Conservation (phyloP, 2,888 invertebrate species). For the Agrenia bidenticulata region DNA sequence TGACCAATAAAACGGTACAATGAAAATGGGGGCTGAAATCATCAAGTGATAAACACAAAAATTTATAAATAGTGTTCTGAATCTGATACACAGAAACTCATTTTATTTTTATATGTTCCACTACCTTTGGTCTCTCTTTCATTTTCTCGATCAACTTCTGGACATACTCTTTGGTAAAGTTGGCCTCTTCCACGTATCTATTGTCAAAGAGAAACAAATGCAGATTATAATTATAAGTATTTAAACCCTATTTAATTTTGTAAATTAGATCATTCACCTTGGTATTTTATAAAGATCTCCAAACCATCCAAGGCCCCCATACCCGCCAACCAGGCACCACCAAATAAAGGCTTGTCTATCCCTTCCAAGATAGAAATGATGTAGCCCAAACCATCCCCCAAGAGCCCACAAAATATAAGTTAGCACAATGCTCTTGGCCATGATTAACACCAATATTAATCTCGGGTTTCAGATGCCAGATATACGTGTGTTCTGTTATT, state of each 20-base stretch:
- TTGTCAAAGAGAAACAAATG: neutral
- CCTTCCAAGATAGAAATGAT: constrained; percentile 85
- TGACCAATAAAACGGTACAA: constrained; percentile 74
- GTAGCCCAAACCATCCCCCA: constrained; percentile 83
- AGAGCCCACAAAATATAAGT: constrained; percentile 85
- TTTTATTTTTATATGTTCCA: constrained; percentile 4
- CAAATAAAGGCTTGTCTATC: constrained; percentile 88
- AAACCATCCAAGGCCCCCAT: constrained; percentile 81
- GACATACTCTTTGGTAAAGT: constrained; percentile 65
- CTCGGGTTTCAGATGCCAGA: too few relatives aligned
- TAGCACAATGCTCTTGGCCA: constrained; percentile 60
- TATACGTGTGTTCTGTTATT: too few relatives aligned
- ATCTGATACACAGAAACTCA: neutral
- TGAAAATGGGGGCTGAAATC: constrained; percentile 75
- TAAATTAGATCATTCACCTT: constrained; percentile 67
- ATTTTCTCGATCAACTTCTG: constrained; percentile 66
- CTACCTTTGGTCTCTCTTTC: constrained; percentile 66
- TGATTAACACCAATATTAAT: too few relatives aligned
- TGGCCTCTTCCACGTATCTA: constrained; percentile 54
- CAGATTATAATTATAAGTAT: too few relatives aligned
- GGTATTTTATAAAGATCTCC: constrained; percentile 82
- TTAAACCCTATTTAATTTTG: too few relatives aligned
- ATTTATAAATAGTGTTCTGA: too few relatives aligned
- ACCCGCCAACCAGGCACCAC: constrained; percentile 73
- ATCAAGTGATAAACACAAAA: neutral